Evolutionary conservation across 2,888 invertebrate genomes (phyloP).

Genomic region (Thalpophila matura): DNA sequence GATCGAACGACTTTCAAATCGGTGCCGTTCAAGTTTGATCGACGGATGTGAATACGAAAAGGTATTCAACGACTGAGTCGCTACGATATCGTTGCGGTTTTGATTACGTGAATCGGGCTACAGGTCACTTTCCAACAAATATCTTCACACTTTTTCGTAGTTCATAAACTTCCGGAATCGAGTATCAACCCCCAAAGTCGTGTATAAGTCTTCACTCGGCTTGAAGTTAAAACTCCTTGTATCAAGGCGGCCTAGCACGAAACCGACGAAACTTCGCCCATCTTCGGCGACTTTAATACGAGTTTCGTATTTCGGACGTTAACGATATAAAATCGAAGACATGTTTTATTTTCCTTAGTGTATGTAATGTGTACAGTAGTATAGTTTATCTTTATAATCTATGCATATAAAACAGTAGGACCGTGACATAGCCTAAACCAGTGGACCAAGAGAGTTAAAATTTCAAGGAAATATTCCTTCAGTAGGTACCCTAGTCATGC

Average conservation of each 20-base stretch:
- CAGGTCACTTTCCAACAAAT: conserved; percentile 65
- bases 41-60: too few relatives aligned
- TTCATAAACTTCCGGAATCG: conserved; percentile 75
- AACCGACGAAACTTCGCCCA: conserved; percentile 76
- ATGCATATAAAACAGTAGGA: too few relatives aligned
- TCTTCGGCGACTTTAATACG: conserved; percentile 80
- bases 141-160: conserved; percentile 69
- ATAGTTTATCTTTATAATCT: neutral
- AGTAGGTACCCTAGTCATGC: too few relatives aligned
- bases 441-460: too few relatives aligned
- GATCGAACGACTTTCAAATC: too few relatives aligned
- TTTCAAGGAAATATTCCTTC: too few relatives aligned
- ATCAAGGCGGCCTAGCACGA: conserved; percentile 73
- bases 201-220: conserved; percentile 70
- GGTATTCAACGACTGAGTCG: too few relatives aligned
- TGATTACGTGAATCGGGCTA: too few relatives aligned
- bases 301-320: conserved; percentile 77
- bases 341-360: conserved; percentile 70
- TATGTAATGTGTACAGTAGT: neutral
- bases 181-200: conserved; percentile 73
- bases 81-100: too few relatives aligned
- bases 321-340: conserved; percentile 79
- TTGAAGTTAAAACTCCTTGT: conserved; percentile 74
- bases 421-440: too few relatives aligned
- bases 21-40: too few relatives aligned